These are phyloP conservation scores for Leucania comma DNA, from an alignment of 2,888 invertebrate species.

Conservation along the genomic window DNA sequence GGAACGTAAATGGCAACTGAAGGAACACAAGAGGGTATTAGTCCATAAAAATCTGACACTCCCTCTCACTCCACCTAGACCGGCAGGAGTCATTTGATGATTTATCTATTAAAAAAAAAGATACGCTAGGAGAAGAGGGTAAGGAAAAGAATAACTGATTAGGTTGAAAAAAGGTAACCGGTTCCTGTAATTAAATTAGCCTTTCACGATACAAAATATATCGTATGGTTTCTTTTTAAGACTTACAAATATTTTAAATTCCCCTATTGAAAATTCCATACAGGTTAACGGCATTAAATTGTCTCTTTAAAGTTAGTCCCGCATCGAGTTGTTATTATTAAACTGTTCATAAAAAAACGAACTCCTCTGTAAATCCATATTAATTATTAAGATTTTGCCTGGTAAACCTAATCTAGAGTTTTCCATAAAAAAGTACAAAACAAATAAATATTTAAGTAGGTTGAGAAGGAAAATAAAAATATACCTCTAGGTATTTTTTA, in stretches of 20 bases:
- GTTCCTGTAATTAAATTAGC: not conserved
- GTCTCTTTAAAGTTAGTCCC: not conserved
- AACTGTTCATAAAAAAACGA: not conserved
- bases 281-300: not conserved
- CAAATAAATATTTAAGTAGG: not conserved
- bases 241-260: not conserved
- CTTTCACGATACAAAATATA: not conserved
- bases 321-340: not conserved
- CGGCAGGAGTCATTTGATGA: too few species aligned
- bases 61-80: too few species aligned
- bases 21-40: too few species aligned
- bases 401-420: not conserved
- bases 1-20: too few species aligned
- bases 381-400: not conserved
- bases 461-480: conserved; percentile 24
- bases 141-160: not conserved
- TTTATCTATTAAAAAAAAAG: too few species aligned
- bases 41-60: too few species aligned
- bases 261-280: not conserved
- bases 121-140: too few species aligned
- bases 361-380: not conserved
- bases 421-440: not conserved
- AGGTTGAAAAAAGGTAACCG: not conserved
- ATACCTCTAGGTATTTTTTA: conserved; percentile 14
- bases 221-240: not conserved